phyloP scores from a whole-genome alignment of 2,888 invertebrate species.

The Dryococelus australis region DNA sequence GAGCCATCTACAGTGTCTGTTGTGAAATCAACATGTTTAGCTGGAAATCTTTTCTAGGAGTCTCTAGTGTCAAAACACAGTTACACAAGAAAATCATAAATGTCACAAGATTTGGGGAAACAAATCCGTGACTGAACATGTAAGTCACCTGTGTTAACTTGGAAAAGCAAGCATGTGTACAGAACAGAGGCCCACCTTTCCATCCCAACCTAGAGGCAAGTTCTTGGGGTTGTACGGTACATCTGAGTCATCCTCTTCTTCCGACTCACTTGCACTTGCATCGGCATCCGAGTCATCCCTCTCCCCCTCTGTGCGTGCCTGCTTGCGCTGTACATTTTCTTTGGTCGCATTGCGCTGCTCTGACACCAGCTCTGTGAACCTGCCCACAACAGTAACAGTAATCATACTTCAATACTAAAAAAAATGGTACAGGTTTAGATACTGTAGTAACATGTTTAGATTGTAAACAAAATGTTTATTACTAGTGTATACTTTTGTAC shows the following conservation, averaged over 20 bases:
- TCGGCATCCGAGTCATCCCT: conserved; percentile 91
- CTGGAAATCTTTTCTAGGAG: too few relatives aligned
- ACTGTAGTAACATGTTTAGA: too few relatives aligned
- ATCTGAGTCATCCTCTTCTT: conserved; percentile 79
- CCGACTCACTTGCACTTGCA: conserved; percentile 80
- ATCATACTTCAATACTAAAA: neutral
- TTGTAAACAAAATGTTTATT: too few relatives aligned
- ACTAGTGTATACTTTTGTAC: too few relatives aligned
- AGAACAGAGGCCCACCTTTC: conserved; percentile 69
- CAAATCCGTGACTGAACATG: too few relatives aligned
- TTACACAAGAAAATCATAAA: too few relatives aligned
- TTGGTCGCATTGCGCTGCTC: conserved; percentile 90
- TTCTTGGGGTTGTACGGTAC: conserved; percentile 99
- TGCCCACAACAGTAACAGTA: neutral
- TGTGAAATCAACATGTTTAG: too few relatives aligned
- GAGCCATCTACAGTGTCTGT: too few relatives aligned
- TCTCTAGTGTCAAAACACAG: too few relatives aligned
- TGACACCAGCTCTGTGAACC: conserved; percentile 41
- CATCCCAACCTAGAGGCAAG: conserved; percentile 98
- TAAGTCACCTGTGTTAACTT: too few relatives aligned
- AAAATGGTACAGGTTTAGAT: neutral
- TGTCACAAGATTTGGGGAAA: too few relatives aligned
- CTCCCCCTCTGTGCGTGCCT: conserved; percentile 94
- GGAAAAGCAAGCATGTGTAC: too few relatives aligned
- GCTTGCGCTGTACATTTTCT: conserved; percentile 98